Evolutionary conservation across 2,113 vertebrate species (phyloP).

Genomic region (Pandion haliaetus): DNA sequence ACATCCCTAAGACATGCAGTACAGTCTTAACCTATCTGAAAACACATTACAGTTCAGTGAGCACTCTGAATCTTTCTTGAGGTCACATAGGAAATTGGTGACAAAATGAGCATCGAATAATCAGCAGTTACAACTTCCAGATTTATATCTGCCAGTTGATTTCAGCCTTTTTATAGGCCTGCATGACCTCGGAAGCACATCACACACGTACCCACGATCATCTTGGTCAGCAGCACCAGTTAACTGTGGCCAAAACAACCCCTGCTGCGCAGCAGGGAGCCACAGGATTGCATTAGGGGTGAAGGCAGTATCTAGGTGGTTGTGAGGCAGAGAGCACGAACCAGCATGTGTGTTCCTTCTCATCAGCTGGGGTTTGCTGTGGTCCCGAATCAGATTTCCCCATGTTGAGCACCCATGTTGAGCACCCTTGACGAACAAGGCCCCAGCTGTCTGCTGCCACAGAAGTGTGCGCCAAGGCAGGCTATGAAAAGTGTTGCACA

Average conservation of each 20-base stretch:
- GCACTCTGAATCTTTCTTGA: not conserved
- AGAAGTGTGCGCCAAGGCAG: not conserved
- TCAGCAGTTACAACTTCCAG: not conserved
- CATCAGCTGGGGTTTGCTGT: fast-evolving
- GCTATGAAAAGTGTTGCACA: slow-evolving; percentile 6
- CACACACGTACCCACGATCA: fast-evolving
- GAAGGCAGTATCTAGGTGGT: not conserved
- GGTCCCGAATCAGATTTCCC: not conserved
- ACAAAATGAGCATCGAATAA: not conserved
- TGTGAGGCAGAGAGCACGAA: not conserved
- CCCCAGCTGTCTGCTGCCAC: not conserved
- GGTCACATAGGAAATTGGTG: not conserved
- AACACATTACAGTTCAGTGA: not conserved
- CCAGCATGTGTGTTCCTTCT: not conserved
- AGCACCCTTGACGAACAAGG: not conserved
- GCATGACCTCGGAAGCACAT: not conserved
- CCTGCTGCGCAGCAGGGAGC: not conserved
- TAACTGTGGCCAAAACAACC: not conserved
- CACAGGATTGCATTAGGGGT: not conserved
- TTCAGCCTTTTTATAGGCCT: not conserved
- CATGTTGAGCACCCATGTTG: not conserved
- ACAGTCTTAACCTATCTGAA: not conserved
- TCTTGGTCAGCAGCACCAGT: not conserved
- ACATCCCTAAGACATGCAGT: not conserved
- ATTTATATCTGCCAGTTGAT: not conserved